phyloP scores from a whole-genome alignment of 1,140 invertebrate species.

The Oppia nitens region DNA sequence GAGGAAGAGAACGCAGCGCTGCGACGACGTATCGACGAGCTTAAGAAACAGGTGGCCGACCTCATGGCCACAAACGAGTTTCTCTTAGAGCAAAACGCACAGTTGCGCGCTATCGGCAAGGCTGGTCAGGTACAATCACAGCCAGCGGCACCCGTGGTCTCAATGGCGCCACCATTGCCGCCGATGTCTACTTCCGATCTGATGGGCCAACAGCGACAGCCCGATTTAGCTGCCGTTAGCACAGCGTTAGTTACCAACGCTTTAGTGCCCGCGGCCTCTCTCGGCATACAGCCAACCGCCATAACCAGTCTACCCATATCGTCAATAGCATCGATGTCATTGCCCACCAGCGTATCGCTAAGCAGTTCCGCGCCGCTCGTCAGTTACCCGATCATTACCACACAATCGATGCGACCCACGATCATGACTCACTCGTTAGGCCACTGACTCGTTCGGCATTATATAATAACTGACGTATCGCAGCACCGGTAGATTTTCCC shows the following conservation, averaged over 20 bases:
- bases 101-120: constrained; percentile 38
- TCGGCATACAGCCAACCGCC: too few species aligned
- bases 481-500: too few species aligned
- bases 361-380: background rate
- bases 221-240: background rate
- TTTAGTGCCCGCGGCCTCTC: constrained; percentile 1
- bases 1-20: constrained; percentile 54
- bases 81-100: constrained; percentile 59
- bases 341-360: constrained; percentile 1
- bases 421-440: too few species aligned
- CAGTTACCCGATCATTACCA: constrained; percentile 5
- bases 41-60: constrained; percentile 50
- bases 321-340: constrained; percentile 8
- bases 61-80: constrained; percentile 63
- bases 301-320: too few species aligned
- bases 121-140: background rate
- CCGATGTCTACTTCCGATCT: background rate
- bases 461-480: too few species aligned
- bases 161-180: background rate
- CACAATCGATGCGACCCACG: too few species aligned
- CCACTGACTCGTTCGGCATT: too few species aligned
- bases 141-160: background rate
- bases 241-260: background rate
- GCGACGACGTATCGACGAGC: constrained; percentile 49
- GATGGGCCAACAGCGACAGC: too few species aligned